These are phyloP conservation scores for Parochlus steinenii DNA, from an alignment of 2,888 invertebrate genomes.

Conservation along the genomic window DNA sequence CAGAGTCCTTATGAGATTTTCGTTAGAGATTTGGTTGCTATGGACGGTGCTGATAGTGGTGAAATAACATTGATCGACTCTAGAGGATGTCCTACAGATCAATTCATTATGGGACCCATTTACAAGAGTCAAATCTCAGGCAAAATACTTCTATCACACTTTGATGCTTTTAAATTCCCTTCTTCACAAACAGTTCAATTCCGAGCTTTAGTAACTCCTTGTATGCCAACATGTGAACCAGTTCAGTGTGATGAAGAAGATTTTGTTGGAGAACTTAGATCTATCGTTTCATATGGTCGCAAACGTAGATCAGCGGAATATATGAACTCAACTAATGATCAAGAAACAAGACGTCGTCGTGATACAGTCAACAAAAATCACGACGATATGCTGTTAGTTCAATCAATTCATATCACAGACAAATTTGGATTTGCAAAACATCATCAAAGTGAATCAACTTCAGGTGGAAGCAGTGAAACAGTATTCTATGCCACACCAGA, in stretches of 20 bases:
- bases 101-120: conserved; percentile 85
- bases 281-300: conserved; percentile 69
- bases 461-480: conserved; percentile 43
- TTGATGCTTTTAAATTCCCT: conserved; percentile 93
- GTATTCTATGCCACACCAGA: conserved; percentile 42
- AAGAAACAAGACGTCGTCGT: conserved; percentile 21
- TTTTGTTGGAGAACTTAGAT: conserved; percentile 64
- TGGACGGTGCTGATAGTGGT: conserved; percentile 85
- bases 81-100: conserved; percentile 83
- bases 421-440: conserved; percentile 73
- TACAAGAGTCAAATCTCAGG: conserved; percentile 64
- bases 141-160: conserved; percentile 75
- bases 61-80: conserved; percentile 86
- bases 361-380: conserved; percentile 32
- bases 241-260: conserved; percentile 78
- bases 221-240: conserved; percentile 85
- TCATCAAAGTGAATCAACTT: conserved; percentile 34
- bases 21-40: conserved; percentile 81
- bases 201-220: conserved; percentile 86
- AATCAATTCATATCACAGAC: conserved; percentile 83
- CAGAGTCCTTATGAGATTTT: conserved; percentile 92
- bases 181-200: conserved; percentile 90
- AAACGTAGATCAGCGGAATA: conserved; percentile 61
- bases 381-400: conserved; percentile 74
- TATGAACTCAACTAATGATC: conserved; percentile 33